Evolutionary conservation across 2,888 invertebrate genomes (phyloP).

Genomic region (Tortricodes alternella): DNA sequence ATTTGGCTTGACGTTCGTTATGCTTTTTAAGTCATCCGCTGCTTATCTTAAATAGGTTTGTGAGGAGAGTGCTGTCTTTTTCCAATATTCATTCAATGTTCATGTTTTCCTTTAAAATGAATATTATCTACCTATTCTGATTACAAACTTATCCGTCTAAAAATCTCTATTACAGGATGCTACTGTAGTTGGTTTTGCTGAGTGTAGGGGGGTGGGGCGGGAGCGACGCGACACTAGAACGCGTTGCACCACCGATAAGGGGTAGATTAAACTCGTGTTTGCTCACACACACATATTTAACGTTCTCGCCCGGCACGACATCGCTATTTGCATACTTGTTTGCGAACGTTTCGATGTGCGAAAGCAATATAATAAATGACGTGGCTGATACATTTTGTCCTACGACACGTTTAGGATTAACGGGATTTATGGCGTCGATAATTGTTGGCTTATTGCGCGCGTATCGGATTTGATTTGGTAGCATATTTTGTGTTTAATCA

Average conservation of each 20-base stretch:
- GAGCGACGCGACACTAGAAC: constrained; percentile 36
- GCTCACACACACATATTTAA: constrained; percentile 74
- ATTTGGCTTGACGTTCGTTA: no score
- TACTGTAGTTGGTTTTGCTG: not conserved
- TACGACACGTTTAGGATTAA: constrained; percentile 13
- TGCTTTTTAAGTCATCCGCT: no score
- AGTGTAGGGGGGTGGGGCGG: constrained; percentile 23
- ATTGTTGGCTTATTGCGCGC: constrained; percentile 21
- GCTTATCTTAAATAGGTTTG: no score
- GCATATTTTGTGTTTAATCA: not conserved
- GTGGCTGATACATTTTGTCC: constrained; percentile 24
- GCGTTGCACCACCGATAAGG: constrained; percentile 63
- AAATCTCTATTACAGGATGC: not conserved
- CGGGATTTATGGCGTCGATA: constrained; percentile 27
- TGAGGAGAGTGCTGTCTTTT: no score
- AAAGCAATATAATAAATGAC: constrained; percentile 28
- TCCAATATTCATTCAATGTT: no score
- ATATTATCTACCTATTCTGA: no score
- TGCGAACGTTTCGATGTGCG: constrained; percentile 68
- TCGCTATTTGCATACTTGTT: constrained; percentile 75
- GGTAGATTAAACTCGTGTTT: constrained; percentile 78
- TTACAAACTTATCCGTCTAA: no score
- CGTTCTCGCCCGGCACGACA: constrained; percentile 69
- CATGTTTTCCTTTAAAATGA: no score
- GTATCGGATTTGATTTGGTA: not conserved